phyloP scores from a whole-genome alignment of 2,888 invertebrate genomes.

The Eutolmus rufibarbis region DNA sequence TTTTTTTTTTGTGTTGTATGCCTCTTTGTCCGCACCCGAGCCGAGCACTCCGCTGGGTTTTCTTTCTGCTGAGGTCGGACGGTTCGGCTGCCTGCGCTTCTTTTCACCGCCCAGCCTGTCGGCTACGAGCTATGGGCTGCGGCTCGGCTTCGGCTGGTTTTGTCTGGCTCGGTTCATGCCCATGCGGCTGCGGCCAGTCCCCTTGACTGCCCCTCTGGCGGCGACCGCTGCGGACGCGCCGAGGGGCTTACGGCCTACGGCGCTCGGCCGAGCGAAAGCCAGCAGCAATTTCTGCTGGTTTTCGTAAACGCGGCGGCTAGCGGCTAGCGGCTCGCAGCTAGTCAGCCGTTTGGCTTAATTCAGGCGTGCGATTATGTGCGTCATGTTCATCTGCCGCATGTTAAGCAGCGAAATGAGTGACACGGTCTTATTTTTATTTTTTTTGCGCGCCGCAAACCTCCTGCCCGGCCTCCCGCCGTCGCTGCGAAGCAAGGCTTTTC shows the following conservation, averaged over 20 bases:
- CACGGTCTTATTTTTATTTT: background rate
- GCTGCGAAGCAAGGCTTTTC: background rate
- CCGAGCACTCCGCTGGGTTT: background rate
- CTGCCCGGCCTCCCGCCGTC: background rate
- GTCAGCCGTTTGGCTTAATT: background rate
- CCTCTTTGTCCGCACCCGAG: background rate
- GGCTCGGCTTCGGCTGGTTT: background rate
- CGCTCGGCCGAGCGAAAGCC: background rate
- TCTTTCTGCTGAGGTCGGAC: background rate
- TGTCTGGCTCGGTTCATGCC: background rate
- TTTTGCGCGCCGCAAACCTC: background rate
- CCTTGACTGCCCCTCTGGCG: background rate
- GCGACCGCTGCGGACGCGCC: background rate
- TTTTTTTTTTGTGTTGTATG: background rate
- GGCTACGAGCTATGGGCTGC: background rate
- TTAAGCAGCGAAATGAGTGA: conserved; percentile 13
- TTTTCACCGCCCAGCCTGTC: background rate
- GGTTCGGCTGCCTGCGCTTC: background rate
- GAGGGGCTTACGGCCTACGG: background rate
- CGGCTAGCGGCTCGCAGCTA: background rate
- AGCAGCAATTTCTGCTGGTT: background rate
- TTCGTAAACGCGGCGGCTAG: background rate
- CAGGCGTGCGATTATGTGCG: conserved; percentile 23
- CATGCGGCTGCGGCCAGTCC: background rate
- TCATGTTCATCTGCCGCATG: conserved; percentile 22